Base-by-base conservation (phyloP, 2,888 invertebrate genomes). In the Adelphocoris suturalis region DNA sequence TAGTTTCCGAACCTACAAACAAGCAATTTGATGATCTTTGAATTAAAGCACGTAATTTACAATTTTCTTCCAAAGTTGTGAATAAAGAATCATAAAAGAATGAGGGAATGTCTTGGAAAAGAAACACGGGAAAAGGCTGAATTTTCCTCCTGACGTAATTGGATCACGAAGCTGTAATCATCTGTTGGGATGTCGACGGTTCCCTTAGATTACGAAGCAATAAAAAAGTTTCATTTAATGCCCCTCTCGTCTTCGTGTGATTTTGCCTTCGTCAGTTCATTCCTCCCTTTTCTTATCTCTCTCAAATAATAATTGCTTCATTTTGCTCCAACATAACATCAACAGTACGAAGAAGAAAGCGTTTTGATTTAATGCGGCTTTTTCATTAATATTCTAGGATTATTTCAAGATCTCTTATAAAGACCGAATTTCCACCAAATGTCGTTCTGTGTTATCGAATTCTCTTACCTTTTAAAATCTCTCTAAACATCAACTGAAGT, bases 91-190 rank as follows among this genome's bases (percentile, higher is more conserved):
- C 68, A 68, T 23, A 23, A 68, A 68, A 68, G 13, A 12, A 68
- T 2, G 68, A 19, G 27, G 68, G n/a, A 19, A 27, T n/a, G 19
- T 14, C 14, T 9, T 9, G 78, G 13, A 47, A 9, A 28, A 78
- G 78, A 78, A 78, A 82, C 52, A 82, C 82, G 11, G 52, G 52
- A 52, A 52, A 52, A 13, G 52, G 82, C 82, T 82, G 82, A 82
- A 82, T 82, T 82, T 68, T 82, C 47, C 82, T 23, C 52, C 47
- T 52, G 52, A 27, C 47, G 82, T 82, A 82, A 82, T 82, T 82
- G 82, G 82, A 82, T 82, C 82, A 82, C 82, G 82, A 82, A 82
- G 82, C 82, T 47, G 82, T 82, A 82, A 82, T 82, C 82, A 82
- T 82, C 82, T 27, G 52, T 82, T 47, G 47, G 82, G 52, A 82